Conservation (phyloP, 2,113 vertebrate species). For the Thalassarche chlororhynchos region DNA sequence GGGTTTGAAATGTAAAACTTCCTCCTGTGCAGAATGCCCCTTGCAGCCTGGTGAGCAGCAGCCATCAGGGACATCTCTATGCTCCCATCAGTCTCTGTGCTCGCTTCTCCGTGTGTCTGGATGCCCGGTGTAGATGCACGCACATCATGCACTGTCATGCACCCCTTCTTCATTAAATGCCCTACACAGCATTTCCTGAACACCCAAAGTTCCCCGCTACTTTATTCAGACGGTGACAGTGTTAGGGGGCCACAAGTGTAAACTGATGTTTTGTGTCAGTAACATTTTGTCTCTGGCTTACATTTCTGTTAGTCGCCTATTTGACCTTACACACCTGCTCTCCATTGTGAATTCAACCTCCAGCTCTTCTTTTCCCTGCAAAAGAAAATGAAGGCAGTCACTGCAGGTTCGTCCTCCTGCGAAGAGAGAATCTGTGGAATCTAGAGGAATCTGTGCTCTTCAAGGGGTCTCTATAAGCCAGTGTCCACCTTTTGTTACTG, state of each 20-base stretch:
- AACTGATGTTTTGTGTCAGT: neutral
- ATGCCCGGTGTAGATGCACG: neutral
- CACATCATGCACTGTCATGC: neutral
- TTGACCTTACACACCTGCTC: constrained; percentile 73
- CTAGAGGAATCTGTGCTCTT: neutral
- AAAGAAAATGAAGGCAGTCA: neutral
- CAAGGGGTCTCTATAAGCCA: neutral
- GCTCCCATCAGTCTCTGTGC: neutral
- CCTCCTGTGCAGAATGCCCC: neutral
- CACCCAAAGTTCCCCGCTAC: neutral
- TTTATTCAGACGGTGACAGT: neutral
- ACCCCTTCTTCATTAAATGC: neutral
- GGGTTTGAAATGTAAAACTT: neutral
- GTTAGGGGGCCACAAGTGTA: neutral
- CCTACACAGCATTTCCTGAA: neutral
- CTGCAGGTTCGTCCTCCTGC: neutral
- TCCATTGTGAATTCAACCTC: constrained; percentile 82
- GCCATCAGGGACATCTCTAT: neutral
- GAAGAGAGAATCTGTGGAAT: neutral
- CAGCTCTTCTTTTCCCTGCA: constrained; percentile 75
- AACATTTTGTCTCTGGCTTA: neutral
- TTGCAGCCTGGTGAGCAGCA: neutral
- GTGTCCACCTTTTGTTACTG: neutral
- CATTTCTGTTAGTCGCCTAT: neutral
- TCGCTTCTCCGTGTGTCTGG: neutral